Evolutionary conservation across 2,797 vertebrate genomes (phyloP), one percentile per base, ranked within the genome.

Genomic region (Mus spretus): DNA sequence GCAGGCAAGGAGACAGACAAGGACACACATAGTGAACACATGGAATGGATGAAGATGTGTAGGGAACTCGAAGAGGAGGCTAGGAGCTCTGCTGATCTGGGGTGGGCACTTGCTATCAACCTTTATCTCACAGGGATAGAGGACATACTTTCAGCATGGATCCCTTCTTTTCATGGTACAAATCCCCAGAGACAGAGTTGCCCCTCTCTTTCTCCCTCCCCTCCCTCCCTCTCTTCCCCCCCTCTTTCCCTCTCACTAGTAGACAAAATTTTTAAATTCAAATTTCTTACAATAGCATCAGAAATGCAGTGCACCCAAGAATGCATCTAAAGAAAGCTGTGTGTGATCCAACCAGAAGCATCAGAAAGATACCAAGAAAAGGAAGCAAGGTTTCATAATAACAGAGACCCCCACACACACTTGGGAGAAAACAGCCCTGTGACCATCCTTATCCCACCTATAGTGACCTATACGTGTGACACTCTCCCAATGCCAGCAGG

Each of bases 61-160:
- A 17, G n/a, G 15, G 0, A 0, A 6, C 13, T 4, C 1, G 20
- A 17, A 9, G 55, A 53, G 12, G 40, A n/a, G n/a, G 85, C 37
- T 15, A 17, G 12, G 28, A 13, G 22, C 34, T 57, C 22, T 6
- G 37, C 10, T 77, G 55, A 61, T 55, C 28, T 57, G 19, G 31
- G 57, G 28, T n/a, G 1, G 14, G 24, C 17, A 15, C 67, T 4
- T 22, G 26, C 26, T 31, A 13, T 14, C 11, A 15, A n/a, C 34
- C 50, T 28, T 12, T 26, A 0, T 57, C 81, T 55, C 9, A 0
- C 61, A 47, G 74, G 17, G 37, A 67, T 6, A 31, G 22, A 6
- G 2, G 4, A 0, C 1, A 15, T 11, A 34, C 3, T 0, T 47
- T 28, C 63, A 15, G 4, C 40, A 2, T 1, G 40, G 6, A 15